Evolutionary conservation across 2,888 invertebrate species (phyloP).

Genomic region (Notodonta ziczac): DNA sequence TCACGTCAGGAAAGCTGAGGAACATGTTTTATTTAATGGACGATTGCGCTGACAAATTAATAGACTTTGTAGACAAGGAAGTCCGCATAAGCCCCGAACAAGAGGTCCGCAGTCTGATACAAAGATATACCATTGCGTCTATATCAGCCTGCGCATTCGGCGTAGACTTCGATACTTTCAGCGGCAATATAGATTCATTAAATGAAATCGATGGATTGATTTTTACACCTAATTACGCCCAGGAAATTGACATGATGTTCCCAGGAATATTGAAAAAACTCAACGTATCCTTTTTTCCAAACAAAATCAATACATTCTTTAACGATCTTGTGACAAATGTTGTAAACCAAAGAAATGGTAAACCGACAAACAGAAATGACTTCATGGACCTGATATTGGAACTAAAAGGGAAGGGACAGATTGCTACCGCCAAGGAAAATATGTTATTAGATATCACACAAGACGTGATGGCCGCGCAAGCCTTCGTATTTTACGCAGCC

Average conservation of each 20-base stretch:
- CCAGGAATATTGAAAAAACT: constrained; percentile 53
- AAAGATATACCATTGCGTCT: constrained; percentile 48
- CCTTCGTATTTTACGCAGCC: constrained; percentile 70
- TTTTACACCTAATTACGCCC: constrained; percentile 24
- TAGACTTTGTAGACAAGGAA: constrained; percentile 35
- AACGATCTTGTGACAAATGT: constrained; percentile 41
- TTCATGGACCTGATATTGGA: constrained; percentile 57
- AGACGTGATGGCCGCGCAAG: constrained; percentile 59
- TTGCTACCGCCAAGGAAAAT: constrained; percentile 25
- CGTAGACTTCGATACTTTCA: constrained; percentile 43
- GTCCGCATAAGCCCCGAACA: constrained; percentile 35
- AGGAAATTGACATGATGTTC: constrained; percentile 53
- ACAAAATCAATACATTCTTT: constrained; percentile 41
- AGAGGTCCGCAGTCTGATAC: constrained; percentile 43
- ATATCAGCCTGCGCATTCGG: constrained; percentile 58
- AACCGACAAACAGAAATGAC: constrained; percentile 50
- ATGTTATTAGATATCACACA: constrained; percentile 50
- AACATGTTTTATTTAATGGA: constrained; percentile 31
- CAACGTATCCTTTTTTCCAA: constrained; percentile 45
- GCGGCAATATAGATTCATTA: constrained; percentile 29
- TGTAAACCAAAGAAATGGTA: constrained; percentile 46
- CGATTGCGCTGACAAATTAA: constrained; percentile 49
- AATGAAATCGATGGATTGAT: constrained; percentile 28
- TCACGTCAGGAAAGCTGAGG: constrained; percentile 21
- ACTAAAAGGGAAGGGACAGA: constrained; percentile 20